A percentile compares a stretch with the other conserved stretches of the same genome.
Conservation (phyloP, 2,888 invertebrate genomes). For the Aleiodes leptofemur region DNA sequence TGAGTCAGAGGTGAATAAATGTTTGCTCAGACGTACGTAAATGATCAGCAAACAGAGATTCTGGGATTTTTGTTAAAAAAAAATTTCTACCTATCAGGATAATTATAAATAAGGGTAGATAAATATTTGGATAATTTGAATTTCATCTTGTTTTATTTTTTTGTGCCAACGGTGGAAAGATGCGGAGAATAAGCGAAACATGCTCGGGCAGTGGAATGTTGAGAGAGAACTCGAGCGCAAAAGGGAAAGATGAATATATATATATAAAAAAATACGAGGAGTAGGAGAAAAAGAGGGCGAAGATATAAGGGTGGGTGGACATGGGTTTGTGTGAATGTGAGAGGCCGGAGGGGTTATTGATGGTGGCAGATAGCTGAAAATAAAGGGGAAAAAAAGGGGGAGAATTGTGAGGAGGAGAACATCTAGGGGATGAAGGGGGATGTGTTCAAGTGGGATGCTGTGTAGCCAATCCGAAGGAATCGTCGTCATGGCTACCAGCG, state of each 20-base stretch:
- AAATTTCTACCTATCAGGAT: too few relatives aligned
- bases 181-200: slow-evolving; percentile 44
- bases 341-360: slow-evolving; percentile 65
- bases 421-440: slow-evolving; percentile 54
- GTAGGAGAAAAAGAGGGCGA: slow-evolving; percentile 36
- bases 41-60: neutral
- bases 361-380: slow-evolving; percentile 67
- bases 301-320: slow-evolving; percentile 51
- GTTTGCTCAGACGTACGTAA: neutral
- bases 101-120: neutral
- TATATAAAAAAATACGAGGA: slow-evolving; percentile 30
- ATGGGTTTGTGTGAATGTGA: slow-evolving; percentile 45
- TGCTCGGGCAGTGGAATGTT: slow-evolving; percentile 49
- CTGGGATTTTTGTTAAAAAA: too few relatives aligned
- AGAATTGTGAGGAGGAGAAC: slow-evolving; percentile 31
- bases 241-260: slow-evolving; percentile 48
- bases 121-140: neutral
- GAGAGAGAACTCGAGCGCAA: slow-evolving; percentile 57
- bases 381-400: slow-evolving; percentile 14
- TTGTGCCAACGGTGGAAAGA: neutral
- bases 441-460: slow-evolving; percentile 72
- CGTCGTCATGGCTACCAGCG: slow-evolving; percentile 74
- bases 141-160: slow-evolving; percentile 1
- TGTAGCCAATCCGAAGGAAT: slow-evolving; percentile 75
- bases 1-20: neutral